Evolutionary conservation across 2,113 vertebrate species (phyloP), one percentile per base, ranked within the genome.

Genomic region (Orcinus orca): DNA sequence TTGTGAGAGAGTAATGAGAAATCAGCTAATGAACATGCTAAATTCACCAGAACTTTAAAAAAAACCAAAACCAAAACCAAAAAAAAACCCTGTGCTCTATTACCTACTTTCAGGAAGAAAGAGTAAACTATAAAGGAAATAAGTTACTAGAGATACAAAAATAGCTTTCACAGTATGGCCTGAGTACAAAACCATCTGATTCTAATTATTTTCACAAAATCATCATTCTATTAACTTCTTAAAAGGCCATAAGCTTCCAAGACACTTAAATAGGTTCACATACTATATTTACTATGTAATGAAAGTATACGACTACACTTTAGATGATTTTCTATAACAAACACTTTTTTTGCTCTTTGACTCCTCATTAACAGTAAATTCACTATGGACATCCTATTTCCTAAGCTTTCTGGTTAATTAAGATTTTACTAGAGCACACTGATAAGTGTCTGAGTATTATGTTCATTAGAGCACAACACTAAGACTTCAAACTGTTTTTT

Each of bases 361-460:
- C n/a, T 94, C 50, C 60, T 96, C 20, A 79, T 41, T 88, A 81
- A 81, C 8, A 94, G 67, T 47, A 92, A 83, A 94, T 67, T 79
- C 70, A 79, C 47, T 67, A 93, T 29, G 31, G n/a, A 74, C 33
- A 81, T 7, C 60, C 47, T 73, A 67, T 80, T 94, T 96, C 33
- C 67, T 60, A 60, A 33, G 65, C 11, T 84, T 94, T 87, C 68
- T 93, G 26, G 71, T 88, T 91, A 94, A 77, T 73, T 79, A 68
- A 63, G 67, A 71, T 73, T 93, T 76, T 73, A 88, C 38, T 68
- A 47, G 1, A 31, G 17, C 38, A 81, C 84, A 85, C 10, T 55
- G 36, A 63, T 36, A 70, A 68, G 8, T 36, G 4, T 68, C 31
- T 23, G n/a, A 44, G 68, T 47, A 79, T 76, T 95, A 82, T 29